Evolutionary conservation across 2,888 invertebrate genomes (phyloP).

Genomic region (Shargacucullia verbasci): DNA sequence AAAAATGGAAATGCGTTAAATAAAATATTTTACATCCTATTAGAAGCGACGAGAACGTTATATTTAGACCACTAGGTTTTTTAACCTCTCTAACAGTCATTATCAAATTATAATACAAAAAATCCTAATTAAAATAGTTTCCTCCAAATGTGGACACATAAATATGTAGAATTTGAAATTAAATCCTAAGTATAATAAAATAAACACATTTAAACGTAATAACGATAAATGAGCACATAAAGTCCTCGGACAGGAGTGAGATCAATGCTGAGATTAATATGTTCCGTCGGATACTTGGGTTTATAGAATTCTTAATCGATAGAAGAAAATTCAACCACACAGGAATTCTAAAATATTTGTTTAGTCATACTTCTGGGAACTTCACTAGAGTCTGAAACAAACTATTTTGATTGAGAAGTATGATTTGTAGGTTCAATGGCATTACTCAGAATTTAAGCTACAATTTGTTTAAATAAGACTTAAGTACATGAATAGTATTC

Average conservation of each 20-base stretch:
- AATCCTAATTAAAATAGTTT: conserved; percentile 55
- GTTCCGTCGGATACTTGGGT: conserved; percentile 50
- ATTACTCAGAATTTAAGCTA: conserved; percentile 18
- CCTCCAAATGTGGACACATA: conserved; percentile 44
- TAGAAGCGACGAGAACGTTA: conserved; percentile 40
- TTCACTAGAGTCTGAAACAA: conserved; percentile 23
- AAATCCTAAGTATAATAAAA: conserved; percentile 56
- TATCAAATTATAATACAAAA: conserved; percentile 37
- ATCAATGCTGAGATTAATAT: conserved; percentile 57
- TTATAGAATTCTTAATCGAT: conserved; percentile 55
- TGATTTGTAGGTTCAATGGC: conserved; percentile 29
- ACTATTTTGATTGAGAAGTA: conserved; percentile 15
- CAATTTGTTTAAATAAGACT: not conserved
- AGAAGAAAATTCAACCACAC: conserved; percentile 47
- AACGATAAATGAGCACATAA: conserved; percentile 50
- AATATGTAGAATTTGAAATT: conserved; percentile 52
- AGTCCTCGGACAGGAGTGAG: conserved; percentile 48
- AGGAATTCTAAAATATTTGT: conserved; percentile 52
- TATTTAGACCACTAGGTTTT: conserved; percentile 40
- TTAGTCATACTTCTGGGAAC: conserved; percentile 41
- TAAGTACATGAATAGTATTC: conserved; percentile 3
- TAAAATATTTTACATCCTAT: conserved; percentile 41
- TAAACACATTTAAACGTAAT: conserved; percentile 45
- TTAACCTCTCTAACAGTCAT: conserved; percentile 41
- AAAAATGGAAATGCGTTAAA: conserved; percentile 54